These are phyloP conservation scores for Ctenopoma kingsleyae DNA, from an alignment of 2,797 vertebrate species.

Conservation along the genomic window DNA sequence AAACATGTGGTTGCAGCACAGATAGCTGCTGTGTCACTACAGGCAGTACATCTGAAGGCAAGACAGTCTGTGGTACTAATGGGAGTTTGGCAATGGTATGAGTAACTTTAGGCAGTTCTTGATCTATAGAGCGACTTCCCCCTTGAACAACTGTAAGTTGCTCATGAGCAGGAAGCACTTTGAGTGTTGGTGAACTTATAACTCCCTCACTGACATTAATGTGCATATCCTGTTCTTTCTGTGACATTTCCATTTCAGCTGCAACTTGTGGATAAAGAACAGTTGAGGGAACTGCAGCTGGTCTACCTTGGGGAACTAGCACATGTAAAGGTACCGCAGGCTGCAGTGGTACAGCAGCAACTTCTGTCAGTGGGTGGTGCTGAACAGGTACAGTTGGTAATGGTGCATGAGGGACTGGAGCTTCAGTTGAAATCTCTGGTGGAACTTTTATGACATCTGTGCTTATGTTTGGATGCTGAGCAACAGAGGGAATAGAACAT, in stretches of 20 bases:
- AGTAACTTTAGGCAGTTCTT: slow-evolving; percentile 26
- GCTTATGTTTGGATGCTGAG: slow-evolving; percentile 29
- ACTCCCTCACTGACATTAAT: slow-evolving; percentile 30
- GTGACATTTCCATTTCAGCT: slow-evolving; percentile 44
- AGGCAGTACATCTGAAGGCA: slow-evolving; percentile 29
- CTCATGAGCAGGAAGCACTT: slow-evolving; percentile 33
- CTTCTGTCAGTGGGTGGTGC: slow-evolving; percentile 48
- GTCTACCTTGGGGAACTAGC: slow-evolving; percentile 30
- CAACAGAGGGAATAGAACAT: slow-evolving; percentile 27
- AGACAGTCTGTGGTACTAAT: slow-evolving; percentile 34
- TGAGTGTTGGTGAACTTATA: slow-evolving; percentile 37
- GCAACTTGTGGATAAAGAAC: slow-evolving; percentile 26
- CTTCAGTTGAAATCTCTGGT: slow-evolving; percentile 32
- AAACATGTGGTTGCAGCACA: slow-evolving; percentile 31
- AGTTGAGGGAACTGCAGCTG: slow-evolving; percentile 20
- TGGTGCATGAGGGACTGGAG: slow-evolving; percentile 26
- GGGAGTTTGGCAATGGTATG: slow-evolving; percentile 27
- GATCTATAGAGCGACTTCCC: slow-evolving; percentile 24
- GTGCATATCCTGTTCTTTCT: slow-evolving; percentile 38
- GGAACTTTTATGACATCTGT: slow-evolving; percentile 25
- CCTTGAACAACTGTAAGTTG: slow-evolving; percentile 26
- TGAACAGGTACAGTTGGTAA: slow-evolving; percentile 40
- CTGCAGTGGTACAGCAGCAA: slow-evolving; percentile 33
- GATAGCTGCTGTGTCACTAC: slow-evolving; percentile 32
- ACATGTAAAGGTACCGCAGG: slow-evolving; percentile 31